These are phyloP conservation scores for Scomberomorus guttatus DNA, from an alignment of 2,797 vertebrate genomes.

Conservation along the genomic window DNA sequence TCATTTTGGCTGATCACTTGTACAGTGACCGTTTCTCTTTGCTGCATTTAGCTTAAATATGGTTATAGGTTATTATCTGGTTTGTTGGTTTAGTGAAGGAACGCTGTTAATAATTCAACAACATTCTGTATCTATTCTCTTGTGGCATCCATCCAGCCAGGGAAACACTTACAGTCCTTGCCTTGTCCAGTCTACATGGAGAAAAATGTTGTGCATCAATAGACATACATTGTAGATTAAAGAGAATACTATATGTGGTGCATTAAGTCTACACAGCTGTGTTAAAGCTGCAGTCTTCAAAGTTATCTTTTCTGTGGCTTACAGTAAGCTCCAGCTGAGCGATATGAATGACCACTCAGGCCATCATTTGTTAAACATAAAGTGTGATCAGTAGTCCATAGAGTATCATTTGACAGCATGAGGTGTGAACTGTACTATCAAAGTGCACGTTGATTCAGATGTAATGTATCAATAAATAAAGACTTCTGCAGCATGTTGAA, in stretches of 20 bases:
- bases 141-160: conserved; percentile 14
- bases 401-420: not conserved
- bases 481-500: conserved; percentile 4
- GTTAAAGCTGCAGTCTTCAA: not conserved
- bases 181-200: not conserved
- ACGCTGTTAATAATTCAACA: conserved; percentile 41
- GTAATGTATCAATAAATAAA: conserved; percentile 39
- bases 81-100: conserved; percentile 27
- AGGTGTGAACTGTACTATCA: conserved; percentile 2
- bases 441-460: conserved; percentile 32
- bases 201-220: not conserved
- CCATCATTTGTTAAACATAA: conserved; percentile 8
- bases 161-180: conserved; percentile 11
- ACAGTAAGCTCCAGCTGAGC: not conserved
- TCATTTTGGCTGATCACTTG: conserved; percentile 15
- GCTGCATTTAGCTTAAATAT: conserved; percentile 3
- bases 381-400: not conserved
- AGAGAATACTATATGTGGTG: not conserved
- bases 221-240: conserved; percentile 19
- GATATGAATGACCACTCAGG: not conserved
- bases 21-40: not conserved
- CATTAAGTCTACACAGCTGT: not conserved
- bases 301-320: not conserved
- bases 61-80: conserved; percentile 23
- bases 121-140: conserved; percentile 20